Evolutionary conservation across 2,888 invertebrate species (phyloP).

Genomic region (Shargacucullia verbasci): DNA sequence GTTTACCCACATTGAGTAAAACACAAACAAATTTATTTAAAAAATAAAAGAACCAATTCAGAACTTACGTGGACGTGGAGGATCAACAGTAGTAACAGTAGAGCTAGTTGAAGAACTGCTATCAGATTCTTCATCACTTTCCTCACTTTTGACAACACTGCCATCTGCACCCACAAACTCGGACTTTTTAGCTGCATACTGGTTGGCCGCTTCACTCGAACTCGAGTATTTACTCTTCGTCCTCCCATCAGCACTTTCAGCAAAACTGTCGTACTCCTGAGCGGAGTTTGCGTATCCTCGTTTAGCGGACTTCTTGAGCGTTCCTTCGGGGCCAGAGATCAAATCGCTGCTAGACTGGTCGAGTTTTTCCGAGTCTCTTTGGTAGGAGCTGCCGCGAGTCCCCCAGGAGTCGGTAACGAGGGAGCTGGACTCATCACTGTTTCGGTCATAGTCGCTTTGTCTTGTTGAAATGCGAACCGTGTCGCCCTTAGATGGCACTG

Average conservation of each 20-base stretch:
- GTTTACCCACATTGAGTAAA: too few species aligned
- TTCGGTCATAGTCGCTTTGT: neutral
- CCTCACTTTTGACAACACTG: neutral
- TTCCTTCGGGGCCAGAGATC: neutral
- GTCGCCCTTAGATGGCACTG: neutral
- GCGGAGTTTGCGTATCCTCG: neutral
- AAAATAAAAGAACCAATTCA: too few species aligned
- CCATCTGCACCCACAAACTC: neutral
- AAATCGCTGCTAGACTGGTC: neutral
- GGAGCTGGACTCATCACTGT: neutral
- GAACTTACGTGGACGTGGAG: neutral
- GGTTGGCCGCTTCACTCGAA: fast-evolving
- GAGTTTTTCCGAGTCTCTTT: neutral
- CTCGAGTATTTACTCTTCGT: too few species aligned
- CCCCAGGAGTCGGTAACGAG: neutral
- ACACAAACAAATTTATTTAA: too few species aligned
- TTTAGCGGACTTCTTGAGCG: neutral
- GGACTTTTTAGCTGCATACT: neutral
- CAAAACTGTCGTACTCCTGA: neutral
- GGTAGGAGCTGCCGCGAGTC: neutral
- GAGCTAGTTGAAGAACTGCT: neutral
- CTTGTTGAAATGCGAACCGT: too few species aligned
- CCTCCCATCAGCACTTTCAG: neutral
- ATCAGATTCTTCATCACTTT: neutral
- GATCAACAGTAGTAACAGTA: neutral